Base-by-base conservation (phyloP, 2,888 invertebrate species). In the Acleris holmiana region DNA sequence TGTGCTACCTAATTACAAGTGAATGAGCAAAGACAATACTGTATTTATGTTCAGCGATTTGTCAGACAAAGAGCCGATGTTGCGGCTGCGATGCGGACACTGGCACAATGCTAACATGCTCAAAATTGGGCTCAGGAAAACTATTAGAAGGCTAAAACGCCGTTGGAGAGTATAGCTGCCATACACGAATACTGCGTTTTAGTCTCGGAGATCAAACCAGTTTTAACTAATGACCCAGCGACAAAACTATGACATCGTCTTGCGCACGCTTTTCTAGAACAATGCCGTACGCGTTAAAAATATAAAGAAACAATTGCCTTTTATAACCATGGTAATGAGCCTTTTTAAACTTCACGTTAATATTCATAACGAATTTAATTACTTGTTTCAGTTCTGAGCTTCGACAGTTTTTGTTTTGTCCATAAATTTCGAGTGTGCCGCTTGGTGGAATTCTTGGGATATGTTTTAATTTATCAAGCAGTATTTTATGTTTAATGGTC, bases 31-130 rank as follows among this genome's bases (percentile, higher is more conserved):
- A 89, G 84, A 92, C 92, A 92, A 92, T 88, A 82, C 74, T 75
- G 85, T 92, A 92, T 92, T 92, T 92, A 92, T 92, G 92, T 89
- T 89, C 88, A 82, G 77, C 85, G 71, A 91, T 92, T 91, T 89
- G 84, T 91, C 88, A 88, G 78, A 92, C 91, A 92, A 92, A 85
- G 88, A 76, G 66, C 70, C 84, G 82, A 88, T 89, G 91, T 89
- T 87, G 86, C 88, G 88, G 86, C 74, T 83, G 78, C 76, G 78
- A 72, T 68, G 68, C 71, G 72, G 76, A 82, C 78, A 84, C 79
- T 78, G 73, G 72, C 70, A 85, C 86, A 87, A 88, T 75, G 78
- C 70, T 67, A 75, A 82, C 79, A 84, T 76, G 84, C 84, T 85
- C 84, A 87, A 88, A 89, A 84, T 89, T 75, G 79, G 77, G 81